Base-by-base conservation (phyloP, 2,113 vertebrate species). In the Eretmochelys imbricata region DNA sequence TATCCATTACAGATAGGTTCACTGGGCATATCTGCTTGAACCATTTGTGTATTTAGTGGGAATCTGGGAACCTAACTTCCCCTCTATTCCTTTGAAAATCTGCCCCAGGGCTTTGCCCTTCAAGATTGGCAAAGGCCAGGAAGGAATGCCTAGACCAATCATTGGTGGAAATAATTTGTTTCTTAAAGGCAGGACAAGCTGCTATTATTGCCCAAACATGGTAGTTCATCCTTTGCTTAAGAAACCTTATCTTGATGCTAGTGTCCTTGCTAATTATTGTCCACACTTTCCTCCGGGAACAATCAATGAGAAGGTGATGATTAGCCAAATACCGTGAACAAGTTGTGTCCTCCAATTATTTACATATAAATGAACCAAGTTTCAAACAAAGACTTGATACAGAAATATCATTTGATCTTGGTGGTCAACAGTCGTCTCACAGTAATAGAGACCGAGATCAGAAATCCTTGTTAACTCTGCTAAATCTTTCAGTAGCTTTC, bases 131-230 rank as follows among this genome's bases (percentile, higher is more conserved):
- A 86, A n/a, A 25, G 42, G 2, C 14, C 4, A 79, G 78, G 88
- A 19, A 42, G 5, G 81, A 24, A 38, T 25, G 9, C 1, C 5
- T 42, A 27, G 11, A 50, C 16, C 55, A 57, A 8, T 80, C 62
- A 75, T 3, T 91, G 2, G 25, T 5, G 48, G 38, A 84, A 84
- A 31, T 27, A 16, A 27, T 46, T 46, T 42, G 22, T 76, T 46
- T 17, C 2, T 0, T 48, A 24, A 53, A 79, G 59, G 5, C 1
- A 5, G 24, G 59, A 24, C 6, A 11, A 10, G 59, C 29, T 51
- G 0, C 25, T 3, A 2, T 54, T 1, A 27, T 22, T 46, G 20
- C 42, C 72, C 24, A 76, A 46, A 76, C 3, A 1, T 54, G 22
- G n/a, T 25, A 27, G 51, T 82, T 55, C 51, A 82, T 35, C 35